Evolutionary conservation across 2,888 invertebrate genomes (phyloP), one percentile per base, ranked within the genome.

Genomic region (Zaprionus lineosus): DNA sequence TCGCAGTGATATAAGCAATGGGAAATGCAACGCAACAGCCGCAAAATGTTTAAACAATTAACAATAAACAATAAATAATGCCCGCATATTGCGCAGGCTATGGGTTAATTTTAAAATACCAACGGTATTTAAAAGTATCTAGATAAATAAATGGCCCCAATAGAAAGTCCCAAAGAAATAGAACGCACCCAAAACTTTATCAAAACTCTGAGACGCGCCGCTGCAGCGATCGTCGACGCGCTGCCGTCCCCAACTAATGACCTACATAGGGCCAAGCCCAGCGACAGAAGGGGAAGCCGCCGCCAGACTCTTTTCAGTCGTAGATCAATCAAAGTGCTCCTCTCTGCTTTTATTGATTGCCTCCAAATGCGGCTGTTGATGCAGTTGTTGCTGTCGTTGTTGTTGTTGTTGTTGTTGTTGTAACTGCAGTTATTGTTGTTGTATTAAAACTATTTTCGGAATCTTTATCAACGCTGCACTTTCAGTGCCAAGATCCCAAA

Each of bases 1-100:
- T 56, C 46, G 70, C 81, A 84, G 64, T 70, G 61, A 64, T 52
- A 81, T 62, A 76, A n/a, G n/a, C n/a, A n/a, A 79, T 64, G 29
- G 28, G 12, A 53, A 37, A 34, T 34, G 5, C 6, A 50, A 34
- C 3, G 5, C 1, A 51, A 56, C 68, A 53, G 57, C 48, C 40
- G 36, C 16, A 33, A 64, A 50, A 48, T 65, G 52, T 57, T 61
- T 58, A 52, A 60, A 57, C 46, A 61, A 70, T 66, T 77, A 62
- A 76, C n/a, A n/a, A n/a, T n/a, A n/a, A n/a, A n/a, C 43, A 59
- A 74, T 64, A 77, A 60, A 76, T 72, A 61, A 50, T 37, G 14
- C 11, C n/a, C 26, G 16, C 16, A 24, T 24, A 18, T 19, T 19
- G 24, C 43, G 31, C 39, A 37, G 46, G 31, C 55, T 74, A 31